Evolutionary conservation across 2,113 vertebrate genomes (phyloP).

Genomic region (Salvelinus alpinus): DNA sequence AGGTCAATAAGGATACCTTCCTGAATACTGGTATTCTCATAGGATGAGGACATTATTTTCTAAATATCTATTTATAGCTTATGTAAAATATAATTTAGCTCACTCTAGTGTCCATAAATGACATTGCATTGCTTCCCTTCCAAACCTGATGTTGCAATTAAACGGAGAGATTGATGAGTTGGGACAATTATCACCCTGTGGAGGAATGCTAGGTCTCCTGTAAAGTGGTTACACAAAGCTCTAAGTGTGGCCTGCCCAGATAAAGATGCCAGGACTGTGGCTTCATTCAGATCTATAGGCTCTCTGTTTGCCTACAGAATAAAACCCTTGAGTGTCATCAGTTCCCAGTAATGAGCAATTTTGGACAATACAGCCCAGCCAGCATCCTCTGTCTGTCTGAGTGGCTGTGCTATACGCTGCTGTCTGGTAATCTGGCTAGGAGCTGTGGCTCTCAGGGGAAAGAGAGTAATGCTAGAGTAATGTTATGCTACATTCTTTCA

Average conservation of each 20-base stretch:
- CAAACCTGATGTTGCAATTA: too few species aligned
- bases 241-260: not conserved
- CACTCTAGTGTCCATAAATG: too few species aligned
- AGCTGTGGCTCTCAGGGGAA: not conserved
- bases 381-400: not conserved
- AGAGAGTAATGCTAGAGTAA: not conserved
- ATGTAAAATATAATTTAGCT: too few species aligned
- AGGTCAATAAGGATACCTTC: not conserved
- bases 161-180: not conserved
- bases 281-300: conserved; percentile 20
- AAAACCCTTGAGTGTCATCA: conserved; percentile 19
- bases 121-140: too few species aligned
- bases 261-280: conserved; percentile 7
- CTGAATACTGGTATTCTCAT: too few species aligned
- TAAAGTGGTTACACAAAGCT: not conserved
- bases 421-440: not conserved
- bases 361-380: conserved; percentile 1
- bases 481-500: not conserved
- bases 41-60: too few species aligned
- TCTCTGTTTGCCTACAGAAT: conserved; percentile 16
- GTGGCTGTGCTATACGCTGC: not conserved
- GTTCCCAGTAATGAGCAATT: conserved; percentile 15
- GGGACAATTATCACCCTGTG: not conserved
- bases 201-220: not conserved
- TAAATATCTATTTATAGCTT: too few species aligned